Evolutionary conservation across 2,797 vertebrate genomes (phyloP), one percentile per base, ranked within the genome.

Genomic region (Thamnophis elegans): DNA sequence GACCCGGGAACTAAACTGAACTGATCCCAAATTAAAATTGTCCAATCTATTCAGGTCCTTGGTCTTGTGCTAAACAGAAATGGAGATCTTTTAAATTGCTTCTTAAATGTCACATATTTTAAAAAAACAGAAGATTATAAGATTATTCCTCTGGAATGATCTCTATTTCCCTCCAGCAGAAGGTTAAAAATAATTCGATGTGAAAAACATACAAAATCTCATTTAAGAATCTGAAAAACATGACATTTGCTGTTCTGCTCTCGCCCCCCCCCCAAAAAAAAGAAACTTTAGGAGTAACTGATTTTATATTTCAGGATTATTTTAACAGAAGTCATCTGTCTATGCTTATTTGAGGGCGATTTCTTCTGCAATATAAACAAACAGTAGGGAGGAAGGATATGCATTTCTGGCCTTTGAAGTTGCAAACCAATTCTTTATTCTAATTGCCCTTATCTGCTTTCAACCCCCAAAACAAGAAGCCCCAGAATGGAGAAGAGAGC

Each of bases 301-400:
- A 54, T 94, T 95, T 92, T 95, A 92, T 58, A 85, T 94, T 93
- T 93, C 94, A 78, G 55, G 91, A 73, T 54, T 68, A 73, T 94
- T 94, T 51, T 89, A 92, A 89, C 91, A 89, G 95, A 95, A 96
- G 9, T 42, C 92, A 93, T 95, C 95, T 93, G 93, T 96, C 95
- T 92, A 95, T 96, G 94, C 87, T 95, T 95, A 95, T 14, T 16
- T 92, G 96, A 95, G 42, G n/a, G n/a, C n/a, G n/a, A 94, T 89
- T 94, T 94, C 82, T 95, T 96, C 94, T 96, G 93, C 96, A 95
- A 96, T 94, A 68, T 87, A 95, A 96, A 96, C 90, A 94, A 32
- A 68, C n/a, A 42, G 11, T 1, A 1, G 42, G 0, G 0, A 20
- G 32, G 20, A 32, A 7, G 89, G 92, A 92, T 60, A 28, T 93